Conservation (phyloP, 2,888 invertebrate species). For the Capitulum mitella region DNA sequence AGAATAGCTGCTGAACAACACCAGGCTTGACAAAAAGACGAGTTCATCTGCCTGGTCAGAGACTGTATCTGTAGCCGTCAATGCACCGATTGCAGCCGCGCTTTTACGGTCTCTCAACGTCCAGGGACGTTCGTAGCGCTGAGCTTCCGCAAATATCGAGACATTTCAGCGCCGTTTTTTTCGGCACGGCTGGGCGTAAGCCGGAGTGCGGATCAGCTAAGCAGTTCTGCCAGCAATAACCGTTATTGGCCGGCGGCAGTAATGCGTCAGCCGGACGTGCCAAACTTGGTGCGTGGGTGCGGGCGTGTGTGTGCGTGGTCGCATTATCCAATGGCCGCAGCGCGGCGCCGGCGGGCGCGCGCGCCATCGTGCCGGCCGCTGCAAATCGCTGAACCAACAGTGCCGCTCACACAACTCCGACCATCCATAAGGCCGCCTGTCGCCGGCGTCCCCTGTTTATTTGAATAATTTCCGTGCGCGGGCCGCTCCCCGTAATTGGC, state of each 20-base stretch:
- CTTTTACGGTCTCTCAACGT: too few relatives aligned
- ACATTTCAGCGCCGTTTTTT: neutral
- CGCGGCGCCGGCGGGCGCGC: neutral
- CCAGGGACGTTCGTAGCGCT: too few relatives aligned
- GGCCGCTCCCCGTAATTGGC: neutral
- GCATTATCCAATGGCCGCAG: neutral
- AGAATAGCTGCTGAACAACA: too few relatives aligned
- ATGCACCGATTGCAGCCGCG: too few relatives aligned
- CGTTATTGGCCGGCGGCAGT: neutral
- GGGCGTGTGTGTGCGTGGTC: neutral
- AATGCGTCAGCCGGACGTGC: neutral
- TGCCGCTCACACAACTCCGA: neutral
- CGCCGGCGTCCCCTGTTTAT: neutral
- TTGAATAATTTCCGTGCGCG: neutral
- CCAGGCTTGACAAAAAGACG: too few relatives aligned
- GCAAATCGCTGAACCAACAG: neutral
- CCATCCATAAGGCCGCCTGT: neutral
- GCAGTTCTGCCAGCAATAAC: neutral
- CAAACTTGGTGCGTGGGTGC: neutral
- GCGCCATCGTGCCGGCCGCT: neutral
- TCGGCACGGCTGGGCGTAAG: neutral
- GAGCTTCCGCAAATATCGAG: too few relatives aligned
- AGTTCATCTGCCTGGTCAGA: too few relatives aligned
- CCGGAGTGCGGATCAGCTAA: neutral
- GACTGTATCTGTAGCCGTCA: too few relatives aligned